A percentile compares a stretch with the other conserved stretches of the same genome.
These are phyloP conservation scores for Ramphastos sulfuratus DNA, from an alignment of 2,113 vertebrate species.

Conservation along the genomic window DNA sequence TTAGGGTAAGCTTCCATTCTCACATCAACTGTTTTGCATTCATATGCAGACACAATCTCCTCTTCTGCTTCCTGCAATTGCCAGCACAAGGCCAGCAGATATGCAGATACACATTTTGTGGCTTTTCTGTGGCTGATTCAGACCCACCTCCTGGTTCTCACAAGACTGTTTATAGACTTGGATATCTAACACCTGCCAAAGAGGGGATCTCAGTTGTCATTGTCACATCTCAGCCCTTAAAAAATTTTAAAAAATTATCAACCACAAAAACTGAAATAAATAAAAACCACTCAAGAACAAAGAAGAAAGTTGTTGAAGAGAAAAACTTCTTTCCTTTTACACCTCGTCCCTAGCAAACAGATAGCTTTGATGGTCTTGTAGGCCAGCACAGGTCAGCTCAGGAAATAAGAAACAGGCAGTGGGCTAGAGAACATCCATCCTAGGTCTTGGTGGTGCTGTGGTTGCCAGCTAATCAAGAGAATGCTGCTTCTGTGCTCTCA, in stretches of 20 bases:
- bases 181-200: not conserved
- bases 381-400: not conserved
- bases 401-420: not conserved
- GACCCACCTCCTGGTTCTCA: not conserved
- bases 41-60: fast-evolving
- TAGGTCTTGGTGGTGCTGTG: not conserved
- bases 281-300: not conserved
- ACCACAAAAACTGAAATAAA: not conserved
- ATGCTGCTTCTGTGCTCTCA: not conserved
- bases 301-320: not conserved
- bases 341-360: not conserved
- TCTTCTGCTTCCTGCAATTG: not conserved
- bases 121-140: not conserved
- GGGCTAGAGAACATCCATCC: not conserved
- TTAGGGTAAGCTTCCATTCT: constrained; percentile 49
- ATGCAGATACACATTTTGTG: not conserved
- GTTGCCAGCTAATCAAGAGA: not conserved
- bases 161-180: not conserved
- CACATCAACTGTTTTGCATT: constrained; percentile 23
- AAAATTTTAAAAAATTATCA: too few relatives aligned
- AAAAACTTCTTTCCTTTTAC: not conserved
- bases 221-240: not conserved
- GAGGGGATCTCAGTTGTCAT: not conserved
- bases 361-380: not conserved
- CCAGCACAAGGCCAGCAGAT: not conserved